Percentiles rank a stretch among this genome's conserved stretches.
These are phyloP conservation scores for Scomberomorus guttatus DNA, from an alignment of 2,797 vertebrate species.

Conservation along the genomic window DNA sequence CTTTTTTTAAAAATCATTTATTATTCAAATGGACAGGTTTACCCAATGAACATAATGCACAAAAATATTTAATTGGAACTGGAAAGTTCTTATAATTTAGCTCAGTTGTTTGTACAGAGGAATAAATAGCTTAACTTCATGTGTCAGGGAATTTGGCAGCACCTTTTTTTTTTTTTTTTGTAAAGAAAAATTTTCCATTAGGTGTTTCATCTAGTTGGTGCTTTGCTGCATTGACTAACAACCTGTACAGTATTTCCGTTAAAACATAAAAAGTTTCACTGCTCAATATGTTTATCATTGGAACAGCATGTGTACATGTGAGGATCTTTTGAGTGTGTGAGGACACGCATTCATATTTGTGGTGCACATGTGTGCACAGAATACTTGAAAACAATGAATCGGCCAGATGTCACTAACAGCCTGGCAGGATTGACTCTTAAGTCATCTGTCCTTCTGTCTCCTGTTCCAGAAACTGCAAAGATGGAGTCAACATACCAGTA, in stretches of 20 bases:
- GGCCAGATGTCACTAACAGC: slow-evolving; percentile 25
- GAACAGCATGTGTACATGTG: neutral
- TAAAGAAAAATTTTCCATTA: neutral
- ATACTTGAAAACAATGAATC: slow-evolving; percentile 40
- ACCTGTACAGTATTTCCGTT: slow-evolving; percentile 13
- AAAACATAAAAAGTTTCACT: neutral
- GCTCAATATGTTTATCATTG: neutral
- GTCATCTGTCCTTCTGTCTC: slow-evolving; percentile 31
- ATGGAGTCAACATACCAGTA: slow-evolving; percentile 29
- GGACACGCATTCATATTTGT: no score
- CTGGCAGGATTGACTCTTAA: slow-evolving; percentile 19
- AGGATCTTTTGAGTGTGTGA: neutral
- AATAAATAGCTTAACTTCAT: slow-evolving; percentile 8
- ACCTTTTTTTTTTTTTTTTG: neutral
- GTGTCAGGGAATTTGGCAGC: slow-evolving; percentile 18
- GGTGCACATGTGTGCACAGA: neutral
- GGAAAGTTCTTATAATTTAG: slow-evolving; percentile 30
- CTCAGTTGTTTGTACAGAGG: slow-evolving; percentile 30
- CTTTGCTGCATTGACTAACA: neutral
- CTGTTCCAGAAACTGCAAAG: slow-evolving; percentile 19
- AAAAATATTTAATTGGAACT: slow-evolving; percentile 57
- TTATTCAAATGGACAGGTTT: slow-evolving; percentile 61
- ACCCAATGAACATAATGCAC: slow-evolving; percentile 39
- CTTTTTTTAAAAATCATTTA: slow-evolving; percentile 37
- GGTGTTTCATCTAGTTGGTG: slow-evolving; percentile 2